Conservation (phyloP, 2,797 vertebrate genomes). For the Naso thynnoides region DNA sequence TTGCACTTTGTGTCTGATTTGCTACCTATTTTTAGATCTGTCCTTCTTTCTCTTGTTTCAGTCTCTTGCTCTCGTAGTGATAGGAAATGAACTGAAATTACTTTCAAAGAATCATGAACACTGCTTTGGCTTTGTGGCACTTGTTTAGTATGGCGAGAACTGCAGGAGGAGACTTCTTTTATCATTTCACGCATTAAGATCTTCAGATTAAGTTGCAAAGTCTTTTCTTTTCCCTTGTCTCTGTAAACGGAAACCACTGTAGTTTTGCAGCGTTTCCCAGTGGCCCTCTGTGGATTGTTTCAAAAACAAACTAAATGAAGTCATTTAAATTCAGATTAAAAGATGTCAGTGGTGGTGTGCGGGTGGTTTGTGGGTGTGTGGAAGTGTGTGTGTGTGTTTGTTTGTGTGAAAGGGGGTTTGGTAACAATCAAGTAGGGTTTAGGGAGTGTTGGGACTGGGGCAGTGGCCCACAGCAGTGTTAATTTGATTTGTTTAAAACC, state of each 20-base stretch:
- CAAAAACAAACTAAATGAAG: slow-evolving; percentile 74
- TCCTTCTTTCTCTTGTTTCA: slow-evolving; percentile 49
- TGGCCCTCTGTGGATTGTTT: slow-evolving; percentile 63
- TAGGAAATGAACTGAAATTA: slow-evolving; percentile 59
- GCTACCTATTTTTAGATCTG: slow-evolving; percentile 53
- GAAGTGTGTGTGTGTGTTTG: slow-evolving; percentile 6
- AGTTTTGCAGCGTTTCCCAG: slow-evolving; percentile 43
- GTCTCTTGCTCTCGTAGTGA: slow-evolving; percentile 52
- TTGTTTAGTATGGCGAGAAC: slow-evolving; percentile 23
- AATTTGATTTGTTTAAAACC: slow-evolving; percentile 73
- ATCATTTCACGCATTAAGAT: slow-evolving; percentile 58
- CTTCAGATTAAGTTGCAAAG: slow-evolving; percentile 52
- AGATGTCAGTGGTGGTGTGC: slow-evolving; percentile 49
- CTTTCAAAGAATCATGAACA: slow-evolving; percentile 65
- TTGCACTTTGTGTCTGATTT: slow-evolving; percentile 36
- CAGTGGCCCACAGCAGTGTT: slow-evolving; percentile 73
- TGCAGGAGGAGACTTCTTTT: slow-evolving; percentile 18
- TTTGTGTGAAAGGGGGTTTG: slow-evolving; percentile 5
- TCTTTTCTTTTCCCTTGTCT: slow-evolving; percentile 31
- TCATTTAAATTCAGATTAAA: slow-evolving; percentile 80
- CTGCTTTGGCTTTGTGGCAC: slow-evolving; percentile 16
- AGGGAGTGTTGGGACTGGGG: slow-evolving; percentile 52
- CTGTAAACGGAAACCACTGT: slow-evolving; percentile 27
- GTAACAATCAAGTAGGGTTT: slow-evolving; percentile 59
- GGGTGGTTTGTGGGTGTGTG: slow-evolving; percentile 30